Base-by-base conservation (phyloP, 2,888 invertebrate genomes). In the Tipula helvola region DNA sequence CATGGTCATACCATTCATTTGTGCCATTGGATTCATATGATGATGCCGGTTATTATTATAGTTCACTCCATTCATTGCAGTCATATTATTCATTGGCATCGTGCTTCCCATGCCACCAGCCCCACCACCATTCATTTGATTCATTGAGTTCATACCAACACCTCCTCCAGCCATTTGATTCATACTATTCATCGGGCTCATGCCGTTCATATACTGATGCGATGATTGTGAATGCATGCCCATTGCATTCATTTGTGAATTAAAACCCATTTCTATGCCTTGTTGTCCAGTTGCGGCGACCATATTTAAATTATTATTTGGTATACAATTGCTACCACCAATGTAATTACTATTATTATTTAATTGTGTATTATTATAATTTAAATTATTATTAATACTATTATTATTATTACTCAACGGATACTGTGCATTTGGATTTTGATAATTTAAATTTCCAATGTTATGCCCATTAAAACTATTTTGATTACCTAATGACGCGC, bases 1-100 rank as follows among this genome's bases (percentile, higher is more conserved):
- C 93, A 96, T 95, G 87, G 93, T 94, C 94, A 95, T 95, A 90
- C 94, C 95, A 88, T 94, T 94, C 94, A 95, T 95, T 88, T 94
- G 95, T 90, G 94, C 95, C 94, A 95, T 95, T 89, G 94, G 94
- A 90, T 94, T 95, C 95, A 96, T 95, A 90, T 91, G 91, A 90
- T 91, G 91, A 90, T 91, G 91, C 88, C 91, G 89, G 88, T 89
- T 90, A 88, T 90, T 89, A 88, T 89, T 89, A 88, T 91, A 91
- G 86, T 88, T 89, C 90, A 91, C 90, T 87, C 90, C 90, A 88
- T 90, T 90, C 89, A 90, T 90, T 88, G 90, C 90, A 86, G 88
- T 89, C 89, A 89, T 89, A 87, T 89, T 88, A 87, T 88, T 89
- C 89, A 90, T 90, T 88, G 89, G 89, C 88, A 88, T 88, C 86